Evolutionary conservation across 2,888 invertebrate genomes (phyloP).

Genomic region (Aspidiotus rigidus): DNA sequence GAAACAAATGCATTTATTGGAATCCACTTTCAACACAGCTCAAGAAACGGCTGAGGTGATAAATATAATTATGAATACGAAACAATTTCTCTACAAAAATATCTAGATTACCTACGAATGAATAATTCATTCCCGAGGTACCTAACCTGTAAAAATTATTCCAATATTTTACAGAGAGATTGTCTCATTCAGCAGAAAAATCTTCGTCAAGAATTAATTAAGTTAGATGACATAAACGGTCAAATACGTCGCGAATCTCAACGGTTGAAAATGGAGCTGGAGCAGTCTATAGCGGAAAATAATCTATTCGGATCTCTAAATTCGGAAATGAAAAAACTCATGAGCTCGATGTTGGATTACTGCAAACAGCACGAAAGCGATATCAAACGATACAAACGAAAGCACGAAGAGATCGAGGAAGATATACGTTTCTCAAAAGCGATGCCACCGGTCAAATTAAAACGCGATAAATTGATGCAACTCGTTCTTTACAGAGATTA

Average conservation of each 20-base stretch:
- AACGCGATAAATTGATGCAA: conserved; percentile 20
- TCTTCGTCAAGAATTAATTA: conserved; percentile 27
- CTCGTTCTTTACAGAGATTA: conserved; percentile 18
- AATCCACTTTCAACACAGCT: conserved; percentile 25
- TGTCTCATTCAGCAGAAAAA: conserved; percentile 25
- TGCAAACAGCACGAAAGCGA: conserved; percentile 31
- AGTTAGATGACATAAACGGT: conserved; percentile 24
- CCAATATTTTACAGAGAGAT: conserved; percentile 13
- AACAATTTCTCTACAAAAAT: no score
- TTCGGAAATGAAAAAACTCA: conserved; percentile 30
- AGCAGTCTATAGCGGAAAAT: conserved; percentile 25
- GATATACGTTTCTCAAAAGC: conserved; percentile 27
- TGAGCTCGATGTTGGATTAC: conserved; percentile 30
- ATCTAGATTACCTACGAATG: no score
- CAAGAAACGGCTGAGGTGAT: conserved; percentile 27
- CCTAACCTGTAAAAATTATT: no score
- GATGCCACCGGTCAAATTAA: conserved; percentile 26
- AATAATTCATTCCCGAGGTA: no score
- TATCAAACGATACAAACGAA: conserved; percentile 27
- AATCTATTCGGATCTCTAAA: conserved; percentile 26
- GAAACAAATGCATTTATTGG: conserved; percentile 29
- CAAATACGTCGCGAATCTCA: conserved; percentile 26
- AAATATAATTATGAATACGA: not conserved
- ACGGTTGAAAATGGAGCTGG: conserved; percentile 26
- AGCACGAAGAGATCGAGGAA: conserved; percentile 30